Percentiles rank a stretch among this genome's conserved stretches.
These are phyloP conservation scores for Anodontia alba DNA, from an alignment of 2,888 invertebrate genomes.

Conservation along the genomic window DNA sequence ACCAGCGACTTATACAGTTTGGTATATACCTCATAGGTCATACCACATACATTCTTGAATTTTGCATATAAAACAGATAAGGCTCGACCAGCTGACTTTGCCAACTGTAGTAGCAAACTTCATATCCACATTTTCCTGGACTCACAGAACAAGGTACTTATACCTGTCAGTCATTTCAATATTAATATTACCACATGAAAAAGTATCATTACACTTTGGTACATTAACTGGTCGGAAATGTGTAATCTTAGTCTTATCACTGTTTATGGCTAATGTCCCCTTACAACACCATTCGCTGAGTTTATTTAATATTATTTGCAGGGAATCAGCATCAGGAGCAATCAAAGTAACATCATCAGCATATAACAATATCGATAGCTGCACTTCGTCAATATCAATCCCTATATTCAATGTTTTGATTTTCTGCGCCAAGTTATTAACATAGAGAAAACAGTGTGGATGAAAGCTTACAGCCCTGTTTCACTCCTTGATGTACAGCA, in stretches of 20 bases:
- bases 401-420: background rate
- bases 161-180: background rate
- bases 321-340: background rate
- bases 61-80: background rate
- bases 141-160: slow-evolving; percentile 4
- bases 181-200: slow-evolving; percentile 5
- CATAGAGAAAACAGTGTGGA: background rate
- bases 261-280: background rate
- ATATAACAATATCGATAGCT: background rate
- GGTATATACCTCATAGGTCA: background rate
- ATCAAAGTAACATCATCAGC: background rate
- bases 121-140: background rate
- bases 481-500: background rate
- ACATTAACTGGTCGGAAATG: background rate
- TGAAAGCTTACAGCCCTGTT: background rate
- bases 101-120: slow-evolving; percentile 10
- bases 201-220: background rate
- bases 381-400: background rate
- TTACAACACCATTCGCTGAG: background rate
- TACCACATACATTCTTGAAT: background rate
- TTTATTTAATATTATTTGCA: slow-evolving; percentile 17
- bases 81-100: slow-evolving; percentile 15
- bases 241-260: background rate
- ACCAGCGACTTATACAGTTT: too few species aligned
- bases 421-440: slow-evolving; percentile 6